Evolutionary conservation across 1,140 invertebrate species (phyloP).

Genomic region (Tetragonula clypearis): DNA sequence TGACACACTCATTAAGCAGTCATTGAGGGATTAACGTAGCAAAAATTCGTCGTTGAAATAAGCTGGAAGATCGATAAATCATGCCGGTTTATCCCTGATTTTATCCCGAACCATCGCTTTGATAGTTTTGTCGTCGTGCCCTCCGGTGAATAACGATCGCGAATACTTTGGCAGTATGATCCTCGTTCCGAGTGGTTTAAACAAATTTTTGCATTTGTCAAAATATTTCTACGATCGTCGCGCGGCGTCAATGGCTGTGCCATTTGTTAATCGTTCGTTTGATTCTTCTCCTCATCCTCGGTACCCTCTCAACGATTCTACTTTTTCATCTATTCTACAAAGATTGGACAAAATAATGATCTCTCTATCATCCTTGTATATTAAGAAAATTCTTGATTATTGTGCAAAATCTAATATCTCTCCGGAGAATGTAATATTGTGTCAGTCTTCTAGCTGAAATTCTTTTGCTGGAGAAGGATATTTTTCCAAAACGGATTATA

Average conservation of each 20-base stretch:
- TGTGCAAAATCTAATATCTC: no score
- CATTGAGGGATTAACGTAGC: conserved; percentile 1
- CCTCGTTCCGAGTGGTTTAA: conserved; percentile 14
- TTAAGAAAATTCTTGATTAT: no score
- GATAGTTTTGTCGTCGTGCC: neutral
- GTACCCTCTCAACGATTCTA: neutral
- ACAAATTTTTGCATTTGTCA: conserved; percentile 54
- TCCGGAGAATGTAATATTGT: no score
- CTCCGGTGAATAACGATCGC: neutral
- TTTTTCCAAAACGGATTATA: no score
- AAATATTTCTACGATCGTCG: conserved; percentile 30
- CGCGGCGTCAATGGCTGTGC: neutral
- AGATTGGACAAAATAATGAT: no score
- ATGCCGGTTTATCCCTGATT: neutral
- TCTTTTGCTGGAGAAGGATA: no score
- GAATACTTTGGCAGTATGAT: neutral
- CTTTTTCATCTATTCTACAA: neutral
- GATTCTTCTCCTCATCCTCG: no score
- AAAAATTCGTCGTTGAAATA: conserved; percentile 25
- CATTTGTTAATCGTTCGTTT: conserved; percentile 8
- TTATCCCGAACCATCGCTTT: neutral
- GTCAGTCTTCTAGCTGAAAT: no score
- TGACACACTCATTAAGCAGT: no score
- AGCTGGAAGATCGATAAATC: neutral
- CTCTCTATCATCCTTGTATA: no score